Evolutionary conservation across 1,140 invertebrate genomes (phyloP).

Genomic region (Leptonema lineaticorne): DNA sequence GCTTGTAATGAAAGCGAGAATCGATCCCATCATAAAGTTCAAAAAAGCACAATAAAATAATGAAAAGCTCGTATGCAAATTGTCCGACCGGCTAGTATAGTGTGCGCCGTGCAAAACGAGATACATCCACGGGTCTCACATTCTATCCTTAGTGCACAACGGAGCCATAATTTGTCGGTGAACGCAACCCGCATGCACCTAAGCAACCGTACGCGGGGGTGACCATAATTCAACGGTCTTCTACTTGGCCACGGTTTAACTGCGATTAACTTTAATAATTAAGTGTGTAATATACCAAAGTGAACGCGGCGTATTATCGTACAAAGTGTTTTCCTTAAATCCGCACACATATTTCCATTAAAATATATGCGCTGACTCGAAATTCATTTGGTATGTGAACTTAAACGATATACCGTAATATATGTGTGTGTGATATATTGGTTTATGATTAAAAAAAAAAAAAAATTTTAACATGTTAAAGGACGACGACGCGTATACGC

Average conservation of each 20-base stretch:
- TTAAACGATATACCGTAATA: neutral
- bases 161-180: neutral
- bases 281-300: too few species aligned
- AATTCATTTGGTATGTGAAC: neutral
- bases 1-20: constrained; percentile 12
- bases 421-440: neutral
- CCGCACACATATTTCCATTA: neutral
- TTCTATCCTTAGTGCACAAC: neutral
- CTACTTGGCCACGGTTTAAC: neutral
- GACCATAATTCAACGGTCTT: neutral
- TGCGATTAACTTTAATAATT: neutral
- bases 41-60: neutral
- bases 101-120: neutral
- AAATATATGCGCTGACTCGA: neutral
- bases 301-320: too few species aligned
- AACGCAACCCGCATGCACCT: neutral
- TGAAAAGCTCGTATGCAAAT: constrained; percentile 1
- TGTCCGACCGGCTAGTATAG: neutral
- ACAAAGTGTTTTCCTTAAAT: too few species aligned
- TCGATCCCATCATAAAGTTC: neutral
- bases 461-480: too few species aligned
- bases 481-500: too few species aligned
- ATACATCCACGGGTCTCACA: neutral
- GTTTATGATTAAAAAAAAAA: too few species aligned
- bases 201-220: neutral